phyloP scores from a whole-genome alignment of 2,888 invertebrate genomes.

The Cheiracanthium punctorium region DNA sequence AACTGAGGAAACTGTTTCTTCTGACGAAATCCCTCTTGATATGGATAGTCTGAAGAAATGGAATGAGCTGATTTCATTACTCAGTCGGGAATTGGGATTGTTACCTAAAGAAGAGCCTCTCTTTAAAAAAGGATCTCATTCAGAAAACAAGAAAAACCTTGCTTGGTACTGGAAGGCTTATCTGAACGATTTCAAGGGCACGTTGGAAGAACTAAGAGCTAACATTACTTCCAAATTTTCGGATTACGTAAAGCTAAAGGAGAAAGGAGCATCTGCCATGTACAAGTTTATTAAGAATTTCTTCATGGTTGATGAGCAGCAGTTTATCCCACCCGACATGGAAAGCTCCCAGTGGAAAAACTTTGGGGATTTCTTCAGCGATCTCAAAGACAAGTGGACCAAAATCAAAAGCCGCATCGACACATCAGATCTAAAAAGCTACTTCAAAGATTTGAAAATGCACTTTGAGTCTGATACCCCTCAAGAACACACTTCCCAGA shows the following conservation, averaged over 20 bases:
- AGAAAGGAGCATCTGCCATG: background rate
- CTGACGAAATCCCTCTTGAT: background rate
- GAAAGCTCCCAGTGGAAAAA: slow-evolving; percentile 22
- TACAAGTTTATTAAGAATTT: background rate
- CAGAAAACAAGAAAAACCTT: background rate
- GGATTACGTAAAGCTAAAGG: background rate
- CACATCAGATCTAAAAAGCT: slow-evolving; percentile 1
- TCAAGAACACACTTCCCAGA: background rate
- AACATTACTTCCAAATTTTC: background rate
- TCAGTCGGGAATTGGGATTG: background rate
- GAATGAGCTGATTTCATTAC: slow-evolving; percentile 26
- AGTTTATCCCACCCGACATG: background rate
- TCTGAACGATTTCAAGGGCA: background rate
- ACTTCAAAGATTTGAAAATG: background rate
- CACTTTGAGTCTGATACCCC: background rate
- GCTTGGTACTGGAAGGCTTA: background rate
- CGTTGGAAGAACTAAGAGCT: background rate
- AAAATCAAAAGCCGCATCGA: background rate
- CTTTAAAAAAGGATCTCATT: background rate
- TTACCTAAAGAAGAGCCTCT: background rate
- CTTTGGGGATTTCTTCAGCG: slow-evolving; percentile 26
- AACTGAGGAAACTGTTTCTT: background rate
- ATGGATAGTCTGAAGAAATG: slow-evolving; percentile 20
- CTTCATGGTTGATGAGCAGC: background rate
- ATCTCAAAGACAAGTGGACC: slow-evolving; percentile 32